Base-by-base conservation (phyloP, 2,888 invertebrate species). In the Smittia aterrima region DNA sequence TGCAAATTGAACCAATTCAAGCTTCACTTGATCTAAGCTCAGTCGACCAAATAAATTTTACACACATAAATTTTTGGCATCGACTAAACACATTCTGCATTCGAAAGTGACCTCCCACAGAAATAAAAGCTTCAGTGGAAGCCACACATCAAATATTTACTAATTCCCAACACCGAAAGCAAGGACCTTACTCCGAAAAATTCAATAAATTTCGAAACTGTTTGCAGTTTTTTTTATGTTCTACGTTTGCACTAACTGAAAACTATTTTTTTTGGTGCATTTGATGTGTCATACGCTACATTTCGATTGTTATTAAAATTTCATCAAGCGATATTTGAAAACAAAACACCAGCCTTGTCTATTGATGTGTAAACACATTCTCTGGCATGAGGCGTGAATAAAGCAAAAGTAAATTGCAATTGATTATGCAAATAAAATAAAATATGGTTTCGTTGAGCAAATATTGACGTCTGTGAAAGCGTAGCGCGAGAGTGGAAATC, bases 381-480 rank as follows among this genome's bases (percentile, higher is more conserved):
- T n/a, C n/a, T n/a, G n/a, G n/a, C n/a, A n/a, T n/a, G n/a, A n/a
- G 11, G 18, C 58, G 6, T 20, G 22, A 1, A 20, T 22, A 22
- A 47, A 58, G 9, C 9, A 58, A 16, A 53, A 27, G 27, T 25
- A 64, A 64, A 64, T 27, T 64, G 9, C 3, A 27, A 27, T 58
- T 58, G 58, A 58, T 64, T 64, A 64, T 64, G 64, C 64, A 64
- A 64, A 64, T n/a, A 64, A 58, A 22, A 20, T 58, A 20, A 58
- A 18, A 58, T 58, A 22, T 18, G 18, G 58, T 58, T 22, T 58
- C 18, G 58, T 1, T 58, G 20, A n/a, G 22, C 58, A 58, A 58
- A 58, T 22, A 58, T 18, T 58, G 18, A 58, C 16, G 18, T 58
- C 22, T 58, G 9, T 18, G 18, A 4, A 1, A 16, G n/a, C 18